These are phyloP conservation scores for Thysanoteuthis rhombus DNA, from an alignment of 2,888 invertebrate genomes.

Conservation along the genomic window DNA sequence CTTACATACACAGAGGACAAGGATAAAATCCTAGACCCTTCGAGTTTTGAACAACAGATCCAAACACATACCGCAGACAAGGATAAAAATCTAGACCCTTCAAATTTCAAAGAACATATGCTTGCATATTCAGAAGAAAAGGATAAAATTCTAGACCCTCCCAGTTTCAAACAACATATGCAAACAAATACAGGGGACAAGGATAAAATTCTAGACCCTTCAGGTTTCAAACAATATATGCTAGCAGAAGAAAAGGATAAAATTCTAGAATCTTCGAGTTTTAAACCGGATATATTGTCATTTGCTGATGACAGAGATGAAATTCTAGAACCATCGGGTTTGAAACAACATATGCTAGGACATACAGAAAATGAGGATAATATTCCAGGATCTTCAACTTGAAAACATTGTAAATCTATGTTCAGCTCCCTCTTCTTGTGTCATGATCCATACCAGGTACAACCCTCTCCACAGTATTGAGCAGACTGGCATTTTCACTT, in stretches of 20 bases:
- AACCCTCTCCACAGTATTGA: background rate
- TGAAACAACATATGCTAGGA: background rate
- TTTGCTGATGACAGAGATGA: background rate
- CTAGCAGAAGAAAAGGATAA: background rate
- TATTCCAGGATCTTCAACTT: background rate
- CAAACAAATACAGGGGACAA: background rate
- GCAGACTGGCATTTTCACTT: background rate
- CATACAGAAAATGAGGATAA: background rate
- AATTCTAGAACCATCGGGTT: background rate
- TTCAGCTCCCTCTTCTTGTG: background rate
- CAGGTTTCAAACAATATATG: background rate
- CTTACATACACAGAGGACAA: background rate
- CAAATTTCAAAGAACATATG: background rate
- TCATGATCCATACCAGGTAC: background rate
- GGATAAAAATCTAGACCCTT: background rate
- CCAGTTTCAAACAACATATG: background rate
- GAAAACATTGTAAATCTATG: background rate
- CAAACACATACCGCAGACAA: background rate
- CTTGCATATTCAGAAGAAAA: background rate
- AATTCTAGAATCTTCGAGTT: background rate
- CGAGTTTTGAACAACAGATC: background rate
- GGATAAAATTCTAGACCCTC: background rate
- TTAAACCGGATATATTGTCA: background rate
- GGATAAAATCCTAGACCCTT: background rate
- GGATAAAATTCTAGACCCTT: background rate